These are phyloP conservation scores for Rhodinocichla rosea DNA, from an alignment of 2,113 vertebrate species.

Conservation along the genomic window DNA sequence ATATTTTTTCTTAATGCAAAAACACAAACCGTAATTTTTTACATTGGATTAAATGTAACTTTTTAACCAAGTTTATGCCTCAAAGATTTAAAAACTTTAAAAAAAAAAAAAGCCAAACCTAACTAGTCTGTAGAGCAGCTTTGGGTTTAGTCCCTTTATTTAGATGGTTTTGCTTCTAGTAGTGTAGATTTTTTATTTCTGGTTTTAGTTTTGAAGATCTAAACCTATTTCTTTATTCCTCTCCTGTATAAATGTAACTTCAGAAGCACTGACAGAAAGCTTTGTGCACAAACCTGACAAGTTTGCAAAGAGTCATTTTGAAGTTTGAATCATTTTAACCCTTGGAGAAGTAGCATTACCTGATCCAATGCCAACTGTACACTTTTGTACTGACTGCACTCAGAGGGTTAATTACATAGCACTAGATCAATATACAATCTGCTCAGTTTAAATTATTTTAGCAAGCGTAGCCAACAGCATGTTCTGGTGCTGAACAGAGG, in stretches of 20 bases:
- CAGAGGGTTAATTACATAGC: not conserved
- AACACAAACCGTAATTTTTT: constrained; percentile 56
- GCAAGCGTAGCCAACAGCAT: not conserved
- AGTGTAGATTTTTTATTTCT: not conserved
- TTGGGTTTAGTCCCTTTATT: not conserved
- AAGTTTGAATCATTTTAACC: not conserved
- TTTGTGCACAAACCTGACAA: not conserved
- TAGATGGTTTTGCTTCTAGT: not conserved
- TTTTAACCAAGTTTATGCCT: constrained; percentile 62
- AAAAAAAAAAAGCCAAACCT: not conserved
- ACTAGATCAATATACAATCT: not conserved
- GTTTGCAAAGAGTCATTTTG: not conserved
- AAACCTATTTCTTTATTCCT: not conserved
- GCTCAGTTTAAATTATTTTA: not conserved
- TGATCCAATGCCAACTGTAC: not conserved
- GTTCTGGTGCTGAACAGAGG: not conserved
- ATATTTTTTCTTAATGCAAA: constrained; percentile 65
- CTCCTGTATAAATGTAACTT: not conserved
- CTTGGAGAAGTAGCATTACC: not conserved
- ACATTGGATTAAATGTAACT: constrained; percentile 62
- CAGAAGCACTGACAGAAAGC: constrained; percentile 22
- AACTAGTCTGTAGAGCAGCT: not conserved
- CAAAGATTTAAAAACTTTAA: not conserved
- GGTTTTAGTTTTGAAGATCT: not conserved
- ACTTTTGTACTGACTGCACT: not conserved